phyloP scores from a whole-genome alignment of 2,888 invertebrate species.

The Alviniconcha strummeri region DNA sequence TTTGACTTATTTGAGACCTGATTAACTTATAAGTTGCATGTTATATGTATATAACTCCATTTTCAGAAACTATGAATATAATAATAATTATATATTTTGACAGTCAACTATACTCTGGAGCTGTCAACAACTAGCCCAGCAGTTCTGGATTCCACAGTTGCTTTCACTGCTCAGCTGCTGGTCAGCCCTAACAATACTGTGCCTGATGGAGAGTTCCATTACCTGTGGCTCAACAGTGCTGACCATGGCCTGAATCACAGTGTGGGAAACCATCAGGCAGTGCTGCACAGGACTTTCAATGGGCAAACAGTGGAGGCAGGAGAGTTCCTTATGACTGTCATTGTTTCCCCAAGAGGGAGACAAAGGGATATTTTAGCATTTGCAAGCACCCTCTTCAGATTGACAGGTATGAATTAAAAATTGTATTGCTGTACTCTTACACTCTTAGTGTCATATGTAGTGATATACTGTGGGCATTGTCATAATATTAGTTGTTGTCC shows the following conservation, averaged over 20 bases:
- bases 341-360: constrained; percentile 23
- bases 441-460: too few species aligned
- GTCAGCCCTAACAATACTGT: constrained; percentile 12
- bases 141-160: constrained; percentile 44
- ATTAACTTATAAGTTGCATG: too few species aligned
- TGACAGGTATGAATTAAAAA: constrained; percentile 34
- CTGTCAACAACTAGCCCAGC: constrained; percentile 40
- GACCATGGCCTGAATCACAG: constrained; percentile 16
- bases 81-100: not conserved
- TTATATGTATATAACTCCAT: too few species aligned
- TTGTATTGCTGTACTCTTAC: too few species aligned
- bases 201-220: constrained; percentile 38
- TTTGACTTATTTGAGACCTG: too few species aligned
- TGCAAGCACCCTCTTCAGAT: constrained; percentile 31
- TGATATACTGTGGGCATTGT: too few species aligned
- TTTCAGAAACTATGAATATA: too few species aligned
- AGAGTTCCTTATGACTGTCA: constrained; percentile 41
- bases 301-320: constrained; percentile 20
- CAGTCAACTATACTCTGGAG: constrained; percentile 39
- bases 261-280: constrained; percentile 27
- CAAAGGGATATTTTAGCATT: constrained; percentile 32
- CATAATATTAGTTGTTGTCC: too few species aligned
- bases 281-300: constrained; percentile 6
- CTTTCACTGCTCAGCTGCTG: constrained; percentile 40
- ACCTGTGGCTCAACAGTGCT: constrained; percentile 45